phyloP scores from a whole-genome alignment of 1,140 invertebrate species.

The Brachionus manjavacas region DNA sequence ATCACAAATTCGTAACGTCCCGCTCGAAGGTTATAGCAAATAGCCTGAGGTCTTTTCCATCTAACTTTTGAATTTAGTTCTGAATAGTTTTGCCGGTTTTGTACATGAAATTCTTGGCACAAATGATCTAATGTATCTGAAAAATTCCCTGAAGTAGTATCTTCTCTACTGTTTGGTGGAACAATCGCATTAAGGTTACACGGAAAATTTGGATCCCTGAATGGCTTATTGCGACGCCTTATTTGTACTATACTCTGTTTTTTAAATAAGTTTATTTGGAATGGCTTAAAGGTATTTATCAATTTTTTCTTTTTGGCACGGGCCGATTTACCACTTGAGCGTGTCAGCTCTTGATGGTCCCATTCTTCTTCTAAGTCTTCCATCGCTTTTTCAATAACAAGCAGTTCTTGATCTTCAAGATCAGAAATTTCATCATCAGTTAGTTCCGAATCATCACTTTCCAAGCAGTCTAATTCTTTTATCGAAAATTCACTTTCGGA shows the following conservation, averaged over 20 bases:
- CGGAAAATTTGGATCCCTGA: background rate
- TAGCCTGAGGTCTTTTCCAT: conserved; percentile 32
- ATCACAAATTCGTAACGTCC: background rate
- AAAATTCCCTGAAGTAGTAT: background rate
- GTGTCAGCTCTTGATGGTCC: background rate
- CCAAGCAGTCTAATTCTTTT: background rate
- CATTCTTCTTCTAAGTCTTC: background rate
- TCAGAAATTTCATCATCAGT: background rate
- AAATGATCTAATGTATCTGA: background rate
- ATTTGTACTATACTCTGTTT: conserved; percentile 11
- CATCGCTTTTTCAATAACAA: background rate
- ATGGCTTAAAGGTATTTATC: background rate
- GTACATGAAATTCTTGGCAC: background rate
- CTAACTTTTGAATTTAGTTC: conserved; percentile 1
- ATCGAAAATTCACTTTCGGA: background rate
- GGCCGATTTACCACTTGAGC: background rate
- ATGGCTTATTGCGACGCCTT: background rate
- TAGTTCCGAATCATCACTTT: background rate
- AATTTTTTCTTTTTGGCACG: background rate
- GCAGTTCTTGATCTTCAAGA: background rate
- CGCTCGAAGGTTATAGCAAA: background rate
- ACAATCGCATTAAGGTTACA: background rate
- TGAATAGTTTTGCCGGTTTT: background rate
- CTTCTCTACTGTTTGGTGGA: background rate
- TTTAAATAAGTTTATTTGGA: conserved; percentile 11